Evolutionary conservation across 2,113 vertebrate genomes (phyloP).

Genomic region (Todiramphus chloris): DNA sequence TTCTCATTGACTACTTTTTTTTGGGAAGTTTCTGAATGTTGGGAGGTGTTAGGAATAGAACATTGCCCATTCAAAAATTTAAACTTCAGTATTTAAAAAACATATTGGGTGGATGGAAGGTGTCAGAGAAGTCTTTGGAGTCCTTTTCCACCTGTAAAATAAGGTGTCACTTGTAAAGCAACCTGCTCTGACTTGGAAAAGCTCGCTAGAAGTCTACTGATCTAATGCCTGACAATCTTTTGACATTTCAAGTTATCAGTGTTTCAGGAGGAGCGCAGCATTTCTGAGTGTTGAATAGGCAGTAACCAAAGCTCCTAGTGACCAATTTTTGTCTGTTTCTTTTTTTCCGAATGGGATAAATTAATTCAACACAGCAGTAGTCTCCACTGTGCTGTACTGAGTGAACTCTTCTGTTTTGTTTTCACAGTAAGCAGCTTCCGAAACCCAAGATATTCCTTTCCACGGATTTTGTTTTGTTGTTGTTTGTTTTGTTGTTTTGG

Average conservation of each 20-base stretch:
- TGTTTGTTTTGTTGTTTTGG: not conserved
- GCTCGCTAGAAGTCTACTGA: not conserved
- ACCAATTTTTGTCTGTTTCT: not conserved
- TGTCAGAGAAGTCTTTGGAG: not conserved
- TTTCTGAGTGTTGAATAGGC: not conserved
- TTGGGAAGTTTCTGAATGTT: not conserved
- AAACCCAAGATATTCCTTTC: not conserved
- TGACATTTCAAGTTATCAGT: not conserved
- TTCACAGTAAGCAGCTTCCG: not conserved
- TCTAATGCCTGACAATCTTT: not conserved
- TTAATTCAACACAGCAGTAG: not conserved
- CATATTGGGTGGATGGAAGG: accelerated
- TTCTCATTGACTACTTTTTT: not conserved
- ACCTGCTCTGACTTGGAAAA: not conserved
- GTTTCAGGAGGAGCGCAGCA: not conserved
- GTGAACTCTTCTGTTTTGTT: not conserved
- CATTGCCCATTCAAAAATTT: not conserved
- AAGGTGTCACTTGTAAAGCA: not conserved
- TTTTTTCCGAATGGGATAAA: not conserved
- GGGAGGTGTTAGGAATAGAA: not conserved
- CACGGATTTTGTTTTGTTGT: too few relatives aligned
- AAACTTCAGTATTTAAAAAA: not conserved
- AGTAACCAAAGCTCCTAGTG: not conserved
- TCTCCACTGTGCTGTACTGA: not conserved
- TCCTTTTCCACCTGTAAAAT: not conserved